Base-by-base conservation (phyloP, 2,797 vertebrate species). In the Poeciliopsis gracilis region DNA sequence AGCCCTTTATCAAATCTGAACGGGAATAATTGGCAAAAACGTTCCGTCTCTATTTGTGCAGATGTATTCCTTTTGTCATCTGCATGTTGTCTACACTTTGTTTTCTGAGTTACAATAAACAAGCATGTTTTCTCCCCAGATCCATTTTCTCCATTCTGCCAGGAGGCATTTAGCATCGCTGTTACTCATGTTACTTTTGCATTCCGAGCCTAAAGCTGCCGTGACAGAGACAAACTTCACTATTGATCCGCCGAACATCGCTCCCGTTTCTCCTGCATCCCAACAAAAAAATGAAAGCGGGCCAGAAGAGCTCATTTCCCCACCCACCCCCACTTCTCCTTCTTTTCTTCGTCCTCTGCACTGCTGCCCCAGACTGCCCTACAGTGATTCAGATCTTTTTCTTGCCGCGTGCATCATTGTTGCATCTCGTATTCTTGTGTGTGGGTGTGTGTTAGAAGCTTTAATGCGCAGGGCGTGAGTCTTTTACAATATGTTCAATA, bases 401-500 rank as follows among this genome's bases (percentile, higher is more conserved):
- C 23, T 77, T 83, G 83, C 89, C 90, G 86, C 78, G 73, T 84
- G 72, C 76, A 45, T 76, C 41, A 0, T 84, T 78, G 84, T 84
- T 75, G 69, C 85, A 82, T 81, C 77, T 38, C 67, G 80, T 57
- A 75, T 75, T 70, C 25, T 36, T n/a, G 20, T 75, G 76, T 79
- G 45, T 81, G 16, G 84, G 45, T 86, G 89, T 90, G 77, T 82
- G 79, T 80, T 86, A 80, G 77, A 75, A 73, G 83, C 77, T 83
- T 83, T 94, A 91, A 93, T 91, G 89, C 88, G 88, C 41, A 45
- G 88, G 76, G 84, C 77, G 88, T 93, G 90, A 89, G 82, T 85
- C 90, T 92, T 94, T 93, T 92, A 93, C 90, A 91, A 87, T 90
- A 87, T 89, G 88, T 90, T 93, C 88, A 89, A 91, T 93, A 93